Base-by-base conservation (phyloP, 2,888 invertebrate genomes). In the Coelinius sp. region DNA sequence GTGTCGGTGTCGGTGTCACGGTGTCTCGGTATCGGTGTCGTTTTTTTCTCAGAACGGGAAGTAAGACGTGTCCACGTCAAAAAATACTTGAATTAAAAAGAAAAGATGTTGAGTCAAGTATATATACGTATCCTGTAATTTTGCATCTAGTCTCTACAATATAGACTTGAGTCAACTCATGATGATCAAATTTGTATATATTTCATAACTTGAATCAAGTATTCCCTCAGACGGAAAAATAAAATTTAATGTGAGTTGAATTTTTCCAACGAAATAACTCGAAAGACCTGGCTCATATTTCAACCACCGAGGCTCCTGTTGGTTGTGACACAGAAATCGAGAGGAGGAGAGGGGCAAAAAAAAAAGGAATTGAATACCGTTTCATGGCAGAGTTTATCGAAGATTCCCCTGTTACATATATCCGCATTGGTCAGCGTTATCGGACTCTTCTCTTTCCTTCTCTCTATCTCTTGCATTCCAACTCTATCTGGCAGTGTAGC, bases 391-490 rank as follows among this genome's bases (percentile, higher is more conserved):
- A 73, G 59, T 75, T 72, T 75, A 56, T 69, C 66, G 66, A 73
- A 66, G 63, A 71, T 68, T 63, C 52, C 20, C 24, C 31, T 12
- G 20, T 63, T 67, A 59, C 14, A 59, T 59, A 59, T 72, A 71
- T 72, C 63, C 64, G 71, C 70, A 52, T 56, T 72, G 76, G 77
- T 78, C 77, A 76, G 75, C 72, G 75, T 75, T 75, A 76, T 78
- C 74, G 71, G 49, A 53, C 67, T 72, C 68, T 67, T 70, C 65
- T 73, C 63, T n/a, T n/a, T n/a, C n/a, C n/a, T 70, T 53, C 53
- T 25, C 35, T 35, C 59, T 20, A 35, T 59, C 59, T 35, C 59
- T 35, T 35, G 35, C 59, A 59, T 59, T 59, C 35, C 59, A 59
- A 59, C 59, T 31, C 59, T 31, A 59, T 53, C 53, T 25, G n/a